Conservation (phyloP, 2,797 vertebrate genomes). For the Oreonectes daqikongensis region DNA sequence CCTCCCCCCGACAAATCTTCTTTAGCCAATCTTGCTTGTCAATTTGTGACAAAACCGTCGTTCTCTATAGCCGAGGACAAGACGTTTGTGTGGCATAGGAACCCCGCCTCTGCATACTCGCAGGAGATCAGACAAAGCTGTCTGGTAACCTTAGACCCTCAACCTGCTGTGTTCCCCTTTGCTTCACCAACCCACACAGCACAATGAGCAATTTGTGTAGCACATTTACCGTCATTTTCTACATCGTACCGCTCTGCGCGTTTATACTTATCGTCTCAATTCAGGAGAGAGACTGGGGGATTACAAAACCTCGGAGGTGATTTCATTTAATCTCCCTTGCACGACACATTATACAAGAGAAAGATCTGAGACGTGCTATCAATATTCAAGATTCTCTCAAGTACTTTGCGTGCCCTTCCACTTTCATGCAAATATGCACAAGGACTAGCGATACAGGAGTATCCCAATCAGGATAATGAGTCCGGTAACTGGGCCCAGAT, state of each 20-base stretch:
- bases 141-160: constrained; percentile 73
- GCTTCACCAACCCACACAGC: constrained; percentile 58
- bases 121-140: constrained; percentile 71
- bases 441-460: constrained; percentile 21
- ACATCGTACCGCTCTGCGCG: constrained; percentile 28
- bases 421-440: constrained; percentile 30
- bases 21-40: constrained; percentile 47
- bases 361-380: constrained; percentile 19
- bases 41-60: constrained; percentile 46
- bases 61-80: constrained; percentile 58
- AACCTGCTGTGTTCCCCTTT: constrained; percentile 64
- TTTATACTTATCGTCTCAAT: constrained; percentile 40
- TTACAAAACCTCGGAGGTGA: constrained; percentile 26
- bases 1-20: constrained; percentile 39
- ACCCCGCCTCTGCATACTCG: constrained; percentile 61
- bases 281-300: neutral
- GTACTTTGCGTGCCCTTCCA: constrained; percentile 20
- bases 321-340: constrained; percentile 30
- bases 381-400: constrained; percentile 31
- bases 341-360: constrained; percentile 37
- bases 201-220: constrained; percentile 71
- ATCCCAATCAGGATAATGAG: constrained; percentile 38
- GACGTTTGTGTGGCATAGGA: constrained; percentile 47
- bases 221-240: constrained; percentile 40
- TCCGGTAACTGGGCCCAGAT: constrained; percentile 39